Base-by-base conservation (phyloP, 2,888 invertebrate genomes). In the Amiota minor region DNA sequence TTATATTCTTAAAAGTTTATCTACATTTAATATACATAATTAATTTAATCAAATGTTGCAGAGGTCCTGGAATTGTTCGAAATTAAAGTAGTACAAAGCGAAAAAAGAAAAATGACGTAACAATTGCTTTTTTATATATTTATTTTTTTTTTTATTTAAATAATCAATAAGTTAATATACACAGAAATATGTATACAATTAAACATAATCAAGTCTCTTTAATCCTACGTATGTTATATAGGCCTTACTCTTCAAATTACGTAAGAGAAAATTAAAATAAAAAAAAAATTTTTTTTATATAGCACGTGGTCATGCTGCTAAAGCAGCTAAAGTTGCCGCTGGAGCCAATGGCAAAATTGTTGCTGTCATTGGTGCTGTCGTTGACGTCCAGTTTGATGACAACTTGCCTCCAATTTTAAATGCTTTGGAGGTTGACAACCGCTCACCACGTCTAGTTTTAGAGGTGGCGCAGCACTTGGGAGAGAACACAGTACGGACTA, bases 311-410 rank as follows among this genome's bases (percentile, higher is more conserved):
- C 80, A 86, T 82, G 88, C 86, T 71, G 87, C 86, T 18, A 87
- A 87, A 75, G 85, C 86, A 69, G 86, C 78, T 49, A 85, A 85
- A 72, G 82, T 78, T 46, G 83, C 82, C 64, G 86, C 79, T 56
- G 85, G 72, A 61, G 82, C 76, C 75, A 88, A 85, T 72, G 87
- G 87, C 49, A 88, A 79, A 72, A 80, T 98, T 79, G 97, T 97
- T 56, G 97, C 96, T 83, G 98, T 98, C 72, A 98, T 98, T 88
- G 98, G 98, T 90, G 98, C 98, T 84, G 98, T 98, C 78, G 98
- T 98, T 59, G 98, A 98, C 89, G 97, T 97, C 0, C 97, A 98
- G 89, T 98, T 98, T 86, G 97, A 97, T 70, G 95, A 94, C 74
- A 91, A 92, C 23, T 91, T 98, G 72, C 98, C 98, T 49, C 96